Percentiles rank a stretch among this genome's conserved stretches.
phyloP scores from a whole-genome alignment of 2,113 vertebrate genomes.

The Prolemur simus region DNA sequence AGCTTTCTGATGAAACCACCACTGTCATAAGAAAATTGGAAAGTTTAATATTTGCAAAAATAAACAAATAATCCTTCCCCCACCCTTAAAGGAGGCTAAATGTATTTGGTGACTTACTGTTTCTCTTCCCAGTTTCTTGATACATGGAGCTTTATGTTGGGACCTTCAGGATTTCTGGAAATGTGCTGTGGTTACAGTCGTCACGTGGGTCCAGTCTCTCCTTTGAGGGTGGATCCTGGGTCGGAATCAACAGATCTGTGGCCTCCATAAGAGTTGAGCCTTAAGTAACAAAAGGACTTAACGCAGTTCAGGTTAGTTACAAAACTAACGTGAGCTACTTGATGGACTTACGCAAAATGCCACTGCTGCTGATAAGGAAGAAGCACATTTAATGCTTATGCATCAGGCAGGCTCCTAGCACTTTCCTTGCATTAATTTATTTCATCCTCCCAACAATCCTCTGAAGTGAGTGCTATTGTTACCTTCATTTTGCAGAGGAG shows the following conservation, averaged over 20 bases:
- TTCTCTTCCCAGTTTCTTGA: not conserved
- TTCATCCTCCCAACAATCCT: not conserved
- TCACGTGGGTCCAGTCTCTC: not conserved
- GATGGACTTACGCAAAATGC: not conserved
- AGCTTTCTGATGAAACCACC: slow-evolving; percentile 58
- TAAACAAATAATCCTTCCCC: not conserved
- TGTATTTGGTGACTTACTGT: not conserved
- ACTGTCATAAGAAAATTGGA: slow-evolving; percentile 40
- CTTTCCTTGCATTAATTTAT: not conserved
- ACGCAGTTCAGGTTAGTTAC: not conserved
- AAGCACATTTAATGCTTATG: not conserved
- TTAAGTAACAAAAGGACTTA: not conserved
- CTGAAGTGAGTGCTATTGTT: not conserved
- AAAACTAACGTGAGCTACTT: not conserved
- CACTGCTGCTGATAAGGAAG: not conserved
- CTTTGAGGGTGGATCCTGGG: not conserved
- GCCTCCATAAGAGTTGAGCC: not conserved
- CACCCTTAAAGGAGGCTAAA: not conserved
- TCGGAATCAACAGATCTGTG: not conserved
- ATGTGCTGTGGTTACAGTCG: not conserved
- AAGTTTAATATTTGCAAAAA: slow-evolving; percentile 56
- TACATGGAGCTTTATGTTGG: not conserved
- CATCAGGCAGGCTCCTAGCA: not conserved
- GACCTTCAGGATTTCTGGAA: not conserved
- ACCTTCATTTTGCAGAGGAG: not conserved